phyloP scores from a whole-genome alignment of 2,113 vertebrate species.

The Aythya baeri region DNA sequence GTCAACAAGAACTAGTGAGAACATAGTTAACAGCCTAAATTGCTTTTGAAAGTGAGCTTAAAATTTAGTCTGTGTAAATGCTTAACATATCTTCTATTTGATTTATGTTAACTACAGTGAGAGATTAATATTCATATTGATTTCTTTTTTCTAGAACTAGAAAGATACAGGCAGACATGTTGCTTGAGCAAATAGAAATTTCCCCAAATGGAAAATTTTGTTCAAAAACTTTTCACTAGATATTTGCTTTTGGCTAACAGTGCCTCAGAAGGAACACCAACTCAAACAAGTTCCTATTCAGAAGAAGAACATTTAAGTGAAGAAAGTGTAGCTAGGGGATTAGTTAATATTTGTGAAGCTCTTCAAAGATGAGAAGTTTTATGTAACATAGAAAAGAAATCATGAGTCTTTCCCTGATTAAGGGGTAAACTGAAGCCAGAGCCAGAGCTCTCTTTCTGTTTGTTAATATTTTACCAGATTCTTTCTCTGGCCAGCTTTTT shows the following conservation, averaged over 20 bases:
- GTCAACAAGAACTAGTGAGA: not conserved
- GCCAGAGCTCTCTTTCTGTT: not conserved
- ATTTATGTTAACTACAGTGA: not conserved
- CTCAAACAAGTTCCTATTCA: constrained; percentile 24
- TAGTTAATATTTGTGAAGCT: constrained; percentile 74
- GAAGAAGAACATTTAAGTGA: not conserved
- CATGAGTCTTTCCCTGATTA: not conserved
- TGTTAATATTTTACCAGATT: constrained; percentile 72
- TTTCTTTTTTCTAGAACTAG: not conserved
- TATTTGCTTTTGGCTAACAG: constrained; percentile 8
- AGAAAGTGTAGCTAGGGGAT: constrained; percentile 46
- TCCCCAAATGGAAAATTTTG: not conserved
- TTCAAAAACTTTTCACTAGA: not conserved
- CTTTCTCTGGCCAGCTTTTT: constrained; percentile 63
- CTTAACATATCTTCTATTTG: not conserved
- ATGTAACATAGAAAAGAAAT: constrained; percentile 18
- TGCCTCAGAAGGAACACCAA: constrained; percentile 33
- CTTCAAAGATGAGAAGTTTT: constrained; percentile 60
- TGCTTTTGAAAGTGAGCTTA: not conserved
- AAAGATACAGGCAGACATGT: not conserved
- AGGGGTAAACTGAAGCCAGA: constrained; percentile 1
- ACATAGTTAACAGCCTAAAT: not conserved
- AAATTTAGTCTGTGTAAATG: not conserved
- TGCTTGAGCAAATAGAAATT: not conserved
- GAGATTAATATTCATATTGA: not conserved